These are phyloP conservation scores for Trichomalopsis sarcophagae DNA, from an alignment of 1,140 invertebrate species.

Conservation along the genomic window DNA sequence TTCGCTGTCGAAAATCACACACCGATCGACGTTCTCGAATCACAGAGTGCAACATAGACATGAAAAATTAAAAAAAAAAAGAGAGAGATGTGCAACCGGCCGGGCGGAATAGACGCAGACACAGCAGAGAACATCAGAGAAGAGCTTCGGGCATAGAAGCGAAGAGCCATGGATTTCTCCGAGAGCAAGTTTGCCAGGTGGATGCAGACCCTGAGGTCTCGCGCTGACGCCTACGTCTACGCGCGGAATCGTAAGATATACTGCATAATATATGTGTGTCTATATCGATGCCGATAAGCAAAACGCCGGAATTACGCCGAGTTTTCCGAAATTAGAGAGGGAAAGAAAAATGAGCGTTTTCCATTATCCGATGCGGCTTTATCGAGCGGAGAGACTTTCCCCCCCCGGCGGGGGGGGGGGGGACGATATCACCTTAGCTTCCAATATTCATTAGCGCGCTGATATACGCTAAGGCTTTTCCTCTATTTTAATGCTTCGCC, in stretches of 20 bases:
- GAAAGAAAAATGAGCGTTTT: background rate
- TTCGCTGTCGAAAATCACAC: background rate
- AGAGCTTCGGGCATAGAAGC: background rate
- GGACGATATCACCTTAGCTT: too few relatives aligned
- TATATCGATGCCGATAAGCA: too few relatives aligned
- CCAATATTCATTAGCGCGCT: too few relatives aligned
- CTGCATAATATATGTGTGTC: background rate
- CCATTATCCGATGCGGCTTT: background rate
- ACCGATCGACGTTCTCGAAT: background rate
- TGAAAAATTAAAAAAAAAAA: background rate
- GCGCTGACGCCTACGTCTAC: slow-evolving; percentile 55
- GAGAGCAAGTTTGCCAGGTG: slow-evolving; percentile 51
- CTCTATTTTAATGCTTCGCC: too few relatives aligned
- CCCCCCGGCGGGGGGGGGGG: too few relatives aligned
- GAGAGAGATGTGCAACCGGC: background rate
- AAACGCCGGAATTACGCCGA: too few relatives aligned
- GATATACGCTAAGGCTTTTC: too few relatives aligned
- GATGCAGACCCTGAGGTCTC: slow-evolving; percentile 52
- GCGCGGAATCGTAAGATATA: slow-evolving; percentile 57
- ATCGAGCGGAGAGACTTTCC: too few relatives aligned
- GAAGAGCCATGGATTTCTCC: slow-evolving; percentile 51
- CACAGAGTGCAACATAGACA: too few relatives aligned
- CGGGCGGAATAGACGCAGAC: background rate
- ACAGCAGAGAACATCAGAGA: background rate
- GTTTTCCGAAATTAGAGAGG: background rate